phyloP scores from a whole-genome alignment of 1,140 invertebrate species.

The Apolygus lucorum region DNA sequence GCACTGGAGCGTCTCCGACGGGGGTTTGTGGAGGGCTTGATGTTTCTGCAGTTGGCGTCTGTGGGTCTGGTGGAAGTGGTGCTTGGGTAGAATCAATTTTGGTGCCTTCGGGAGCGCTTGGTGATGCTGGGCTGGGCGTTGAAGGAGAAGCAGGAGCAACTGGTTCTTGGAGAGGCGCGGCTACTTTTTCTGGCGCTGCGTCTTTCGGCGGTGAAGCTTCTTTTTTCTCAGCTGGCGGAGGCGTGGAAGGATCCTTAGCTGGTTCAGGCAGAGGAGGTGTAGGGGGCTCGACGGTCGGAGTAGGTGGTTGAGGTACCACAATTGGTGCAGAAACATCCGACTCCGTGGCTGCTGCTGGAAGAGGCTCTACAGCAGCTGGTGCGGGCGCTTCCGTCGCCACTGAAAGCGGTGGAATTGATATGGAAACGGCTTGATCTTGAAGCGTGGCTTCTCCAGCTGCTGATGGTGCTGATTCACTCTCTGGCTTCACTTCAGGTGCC shows the following conservation, averaged over 20 bases:
- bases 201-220: slow-evolving; percentile 26
- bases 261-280: slow-evolving; percentile 28
- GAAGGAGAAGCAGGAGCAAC: slow-evolving; percentile 39
- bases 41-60: not conserved
- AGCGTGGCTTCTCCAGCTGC: slow-evolving; percentile 30
- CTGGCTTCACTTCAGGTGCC: slow-evolving; percentile 1
- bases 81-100: slow-evolving; percentile 18
- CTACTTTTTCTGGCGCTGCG: slow-evolving; percentile 32
- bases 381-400: slow-evolving; percentile 22
- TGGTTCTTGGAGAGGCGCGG: slow-evolving; percentile 41
- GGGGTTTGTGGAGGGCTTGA: not conserved
- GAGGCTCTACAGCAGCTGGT: slow-evolving; percentile 27
- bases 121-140: not conserved
- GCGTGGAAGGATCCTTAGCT: slow-evolving; percentile 30
- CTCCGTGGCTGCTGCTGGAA: slow-evolving; percentile 29
- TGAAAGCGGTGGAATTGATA: slow-evolving; percentile 26
- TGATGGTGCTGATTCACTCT: slow-evolving; percentile 26
- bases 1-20: not conserved
- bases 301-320: slow-evolving; percentile 28
- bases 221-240: slow-evolving; percentile 30
- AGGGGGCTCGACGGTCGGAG: slow-evolving; percentile 26
- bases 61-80: not conserved
- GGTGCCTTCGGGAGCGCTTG: not conserved
- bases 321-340: slow-evolving; percentile 24
- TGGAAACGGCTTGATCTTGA: slow-evolving; percentile 29